phyloP scores from a whole-genome alignment of 2,113 vertebrate species.

The Nyctereutes procyonoides region DNA sequence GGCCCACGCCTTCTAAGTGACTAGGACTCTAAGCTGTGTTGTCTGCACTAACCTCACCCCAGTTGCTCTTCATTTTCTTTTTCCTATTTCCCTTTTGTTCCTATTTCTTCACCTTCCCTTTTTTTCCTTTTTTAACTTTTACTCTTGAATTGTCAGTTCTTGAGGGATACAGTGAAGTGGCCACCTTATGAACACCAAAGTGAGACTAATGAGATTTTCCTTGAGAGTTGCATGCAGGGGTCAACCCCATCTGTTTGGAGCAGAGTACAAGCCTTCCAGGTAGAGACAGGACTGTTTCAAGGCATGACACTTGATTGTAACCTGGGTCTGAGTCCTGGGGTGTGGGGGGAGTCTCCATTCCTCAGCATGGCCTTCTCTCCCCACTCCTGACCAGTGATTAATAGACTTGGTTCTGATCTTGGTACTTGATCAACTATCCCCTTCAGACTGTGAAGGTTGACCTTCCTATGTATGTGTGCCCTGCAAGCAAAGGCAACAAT shows the following conservation, averaged over 20 bases:
- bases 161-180: neutral
- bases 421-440: neutral
- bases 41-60: neutral
- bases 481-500: conserved; percentile 11
- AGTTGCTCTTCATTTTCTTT: neutral
- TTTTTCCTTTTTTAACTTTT: neutral
- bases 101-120: neutral
- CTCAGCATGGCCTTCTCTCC: neutral
- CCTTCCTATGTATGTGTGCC: neutral
- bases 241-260: neutral
- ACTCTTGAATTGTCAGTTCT: neutral
- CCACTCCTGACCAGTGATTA: neutral
- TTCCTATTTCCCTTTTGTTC: neutral
- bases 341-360: neutral
- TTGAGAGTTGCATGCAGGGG: neutral
- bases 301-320: neutral
- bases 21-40: neutral
- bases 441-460: neutral
- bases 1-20: neutral
- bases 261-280: neutral
- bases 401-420: neutral
- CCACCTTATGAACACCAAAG: neutral
- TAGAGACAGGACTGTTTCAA: neutral
- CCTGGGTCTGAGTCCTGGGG: neutral
- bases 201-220: neutral